Base-by-base conservation (phyloP, 2,113 vertebrate species). In the Chionomys nivalis region DNA sequence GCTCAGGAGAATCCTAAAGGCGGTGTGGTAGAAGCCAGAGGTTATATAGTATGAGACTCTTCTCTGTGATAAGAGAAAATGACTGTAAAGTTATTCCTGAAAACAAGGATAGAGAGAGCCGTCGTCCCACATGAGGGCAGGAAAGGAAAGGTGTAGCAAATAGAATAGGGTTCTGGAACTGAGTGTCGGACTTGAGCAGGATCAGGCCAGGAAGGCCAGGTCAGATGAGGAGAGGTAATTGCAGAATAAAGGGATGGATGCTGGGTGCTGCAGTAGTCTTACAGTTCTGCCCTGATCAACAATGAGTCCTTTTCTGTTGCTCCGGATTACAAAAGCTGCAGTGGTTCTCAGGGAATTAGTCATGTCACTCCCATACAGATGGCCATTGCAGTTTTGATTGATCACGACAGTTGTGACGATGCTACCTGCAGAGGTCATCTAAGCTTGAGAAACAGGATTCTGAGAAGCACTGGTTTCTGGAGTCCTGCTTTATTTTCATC, bases 281-380 rank as follows among this genome's bases (percentile, higher is more conserved):
- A 26, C 12, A 17, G 47, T 0, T 7, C 55, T 24, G 2, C 16
- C 31, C 26, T 1, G 1, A 4, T 4, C 42, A 66, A 42, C 73
- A 11, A 17, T 1, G 21, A 63, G 12, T 79, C 78, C 42, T 39
- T 5, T 0, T 10, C 44, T 66, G 36, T 14, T 75, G 72, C 4
- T 3, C 3, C 1, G 2, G 24, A 39, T 5, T 3, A 24, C 19
- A 85, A 33, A 68, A 55, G 49, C 11, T 44, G 12, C 9, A 28
- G 23, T 76, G 55, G 28, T 61, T 47, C 75, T 78, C 11, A 1
- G 28, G 28, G 47, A 16, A 3, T 66, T 13, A 16, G 49, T 75
- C 23, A 1, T 7, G 7, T 28, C 0, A 0, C 42, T 55, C 44
- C 77, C 21, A 28, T 63, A 11, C 6, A 9, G 81, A 31, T 9